These are phyloP conservation scores for Phrynocephalus vlangalii DNA, from an alignment of 2,797 vertebrate species.

Conservation along the genomic window DNA sequence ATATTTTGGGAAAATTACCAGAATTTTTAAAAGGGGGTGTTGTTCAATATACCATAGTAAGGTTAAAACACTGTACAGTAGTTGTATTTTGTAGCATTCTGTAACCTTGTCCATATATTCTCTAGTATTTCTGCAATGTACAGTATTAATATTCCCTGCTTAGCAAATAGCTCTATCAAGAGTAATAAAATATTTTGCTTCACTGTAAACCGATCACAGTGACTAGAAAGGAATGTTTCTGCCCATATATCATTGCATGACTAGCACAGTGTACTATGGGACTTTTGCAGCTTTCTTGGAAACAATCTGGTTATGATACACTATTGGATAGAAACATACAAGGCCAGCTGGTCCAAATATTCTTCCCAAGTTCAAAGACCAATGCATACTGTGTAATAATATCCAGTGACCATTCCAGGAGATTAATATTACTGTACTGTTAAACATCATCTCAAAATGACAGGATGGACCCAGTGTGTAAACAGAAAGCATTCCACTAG, in stretches of 20 bases:
- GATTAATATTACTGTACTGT: background rate
- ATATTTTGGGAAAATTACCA: background rate
- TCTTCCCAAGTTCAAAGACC: background rate
- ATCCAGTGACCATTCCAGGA: conserved; percentile 4
- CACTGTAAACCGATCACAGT: conserved; percentile 6
- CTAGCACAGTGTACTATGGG: background rate
- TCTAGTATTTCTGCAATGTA: background rate
- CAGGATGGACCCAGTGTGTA: background rate
- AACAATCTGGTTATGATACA: background rate
- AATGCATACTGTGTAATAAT: conserved; percentile 1
- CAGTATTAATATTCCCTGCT: conserved; percentile 1
- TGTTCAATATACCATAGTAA: background rate
- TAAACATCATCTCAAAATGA: background rate
- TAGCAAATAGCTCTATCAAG: background rate
- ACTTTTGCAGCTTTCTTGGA: conserved; percentile 2
- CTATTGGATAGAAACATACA: background rate
- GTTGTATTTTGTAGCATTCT: background rate
- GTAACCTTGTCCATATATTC: background rate
- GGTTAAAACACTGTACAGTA: background rate
- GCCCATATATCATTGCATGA: background rate
- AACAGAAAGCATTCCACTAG: background rate
- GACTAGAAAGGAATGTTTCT: conserved; percentile 21
- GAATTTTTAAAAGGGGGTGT: background rate
- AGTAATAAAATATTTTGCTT: conserved; percentile 13
- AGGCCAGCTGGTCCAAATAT: conserved; percentile 11